Percentiles rank a stretch among this genome's conserved stretches.
Conservation (phyloP, 2,797 vertebrate species). For the Salmo trutta region DNA sequence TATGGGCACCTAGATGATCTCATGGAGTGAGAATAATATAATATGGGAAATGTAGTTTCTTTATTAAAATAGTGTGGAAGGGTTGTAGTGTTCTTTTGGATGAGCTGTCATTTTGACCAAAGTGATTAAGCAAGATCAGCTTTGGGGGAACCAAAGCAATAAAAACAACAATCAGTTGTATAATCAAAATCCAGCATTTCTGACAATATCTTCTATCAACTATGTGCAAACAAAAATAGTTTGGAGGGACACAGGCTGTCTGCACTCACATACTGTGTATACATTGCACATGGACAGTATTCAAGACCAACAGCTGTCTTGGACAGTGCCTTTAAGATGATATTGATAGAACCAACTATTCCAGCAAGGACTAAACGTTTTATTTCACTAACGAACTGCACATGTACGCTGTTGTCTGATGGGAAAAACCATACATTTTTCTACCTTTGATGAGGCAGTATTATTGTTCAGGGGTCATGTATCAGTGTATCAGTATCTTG, state of each 20-base stretch:
- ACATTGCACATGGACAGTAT: not conserved
- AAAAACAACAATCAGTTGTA: not conserved
- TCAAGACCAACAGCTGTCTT: not conserved
- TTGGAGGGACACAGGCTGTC: not conserved
- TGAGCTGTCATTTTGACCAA: not conserved
- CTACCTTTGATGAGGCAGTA: not conserved
- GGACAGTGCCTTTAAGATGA: not conserved
- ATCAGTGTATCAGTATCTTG: not conserved
- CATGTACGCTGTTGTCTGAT: not conserved
- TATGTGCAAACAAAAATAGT: not conserved
- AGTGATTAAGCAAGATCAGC: not conserved
- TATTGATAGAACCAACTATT: not conserved
- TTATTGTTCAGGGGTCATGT: not conserved
- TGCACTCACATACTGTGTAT: not conserved
- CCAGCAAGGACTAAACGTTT: not conserved
- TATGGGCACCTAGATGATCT: slow-evolving; percentile 11
- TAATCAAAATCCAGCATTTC: not conserved
- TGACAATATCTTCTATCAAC: not conserved
- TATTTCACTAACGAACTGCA: not conserved
- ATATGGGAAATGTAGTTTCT: not conserved
- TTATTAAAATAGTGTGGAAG: not conserved
- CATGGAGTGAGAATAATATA: no score
- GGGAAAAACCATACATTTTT: not conserved
- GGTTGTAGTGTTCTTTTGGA: not conserved
- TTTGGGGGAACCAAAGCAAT: not conserved